Conservation (phyloP, 1,140 invertebrate species). For the Hyles vespertilio region DNA sequence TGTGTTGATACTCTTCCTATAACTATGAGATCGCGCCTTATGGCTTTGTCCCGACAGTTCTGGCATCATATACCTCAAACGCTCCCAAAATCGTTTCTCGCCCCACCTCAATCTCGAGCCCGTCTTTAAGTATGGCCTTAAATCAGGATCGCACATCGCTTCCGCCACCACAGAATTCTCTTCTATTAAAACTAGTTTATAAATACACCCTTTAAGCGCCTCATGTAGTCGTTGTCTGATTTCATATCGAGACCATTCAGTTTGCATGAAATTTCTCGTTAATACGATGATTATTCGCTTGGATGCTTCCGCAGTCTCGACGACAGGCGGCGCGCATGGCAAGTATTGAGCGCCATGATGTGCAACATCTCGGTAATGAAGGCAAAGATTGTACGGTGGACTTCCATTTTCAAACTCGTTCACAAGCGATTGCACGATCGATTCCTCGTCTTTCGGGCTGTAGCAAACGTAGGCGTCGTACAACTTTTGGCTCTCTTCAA, state of each 20-base stretch:
- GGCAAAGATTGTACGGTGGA: slow-evolving; percentile 87
- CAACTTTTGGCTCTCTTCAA: slow-evolving; percentile 88
- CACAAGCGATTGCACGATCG: slow-evolving; percentile 89
- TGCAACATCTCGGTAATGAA: slow-evolving; percentile 89
- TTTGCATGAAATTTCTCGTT: slow-evolving; percentile 89
- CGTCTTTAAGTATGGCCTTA: slow-evolving; percentile 91
- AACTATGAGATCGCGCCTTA: slow-evolving; percentile 71
- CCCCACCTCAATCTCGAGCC: slow-evolving; percentile 89
- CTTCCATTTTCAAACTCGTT: slow-evolving; percentile 88
- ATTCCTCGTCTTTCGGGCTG: slow-evolving; percentile 94
- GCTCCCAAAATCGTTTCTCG: slow-evolving; percentile 94
- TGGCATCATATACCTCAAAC: slow-evolving; percentile 92
- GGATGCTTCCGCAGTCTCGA: slow-evolving; percentile 91
- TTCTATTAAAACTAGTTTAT: slow-evolving; percentile 91
- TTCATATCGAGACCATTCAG: slow-evolving; percentile 90
- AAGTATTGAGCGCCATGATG: slow-evolving; percentile 82
- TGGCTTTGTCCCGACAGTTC: slow-evolving; percentile 66
- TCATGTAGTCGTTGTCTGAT: slow-evolving; percentile 91
- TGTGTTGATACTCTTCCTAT: slow-evolving; percentile 86
- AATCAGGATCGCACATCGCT: slow-evolving; percentile 89
- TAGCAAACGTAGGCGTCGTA: slow-evolving; percentile 96
- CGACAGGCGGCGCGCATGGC: slow-evolving; percentile 84
- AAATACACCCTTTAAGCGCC: slow-evolving; percentile 87
- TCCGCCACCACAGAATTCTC: slow-evolving; percentile 84
- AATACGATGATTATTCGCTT: slow-evolving; percentile 87